Percentiles rank a stretch among this genome's conserved stretches.
Evolutionary conservation across 1,140 invertebrate genomes (phyloP).

Genomic region (Trigoniulus corallinus): DNA sequence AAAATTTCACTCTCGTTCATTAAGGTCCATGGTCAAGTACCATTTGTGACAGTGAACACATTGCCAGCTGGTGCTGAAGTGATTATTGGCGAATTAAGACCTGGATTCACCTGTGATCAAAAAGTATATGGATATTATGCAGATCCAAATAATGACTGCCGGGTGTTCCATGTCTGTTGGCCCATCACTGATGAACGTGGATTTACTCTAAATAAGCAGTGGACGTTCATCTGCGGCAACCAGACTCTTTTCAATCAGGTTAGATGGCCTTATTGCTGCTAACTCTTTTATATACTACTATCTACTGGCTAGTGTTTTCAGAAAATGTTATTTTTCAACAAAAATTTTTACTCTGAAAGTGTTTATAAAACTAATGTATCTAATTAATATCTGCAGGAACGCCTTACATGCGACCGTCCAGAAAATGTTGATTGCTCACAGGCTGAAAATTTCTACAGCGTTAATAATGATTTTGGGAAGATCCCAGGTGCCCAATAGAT

Average conservation of each 20-base stretch:
- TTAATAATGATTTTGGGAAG: constrained; percentile 10
- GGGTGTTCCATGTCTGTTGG: constrained; percentile 11
- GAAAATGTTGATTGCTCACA: constrained; percentile 20
- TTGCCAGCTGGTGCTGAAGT: constrained; percentile 18
- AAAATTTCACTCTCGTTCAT: too few relatives aligned
- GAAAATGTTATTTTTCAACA: too few relatives aligned
- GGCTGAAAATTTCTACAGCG: constrained; percentile 19
- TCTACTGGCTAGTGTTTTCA: too few relatives aligned
- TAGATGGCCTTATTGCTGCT: neutral
- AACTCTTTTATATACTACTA: too few relatives aligned
- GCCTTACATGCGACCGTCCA: constrained; percentile 19
- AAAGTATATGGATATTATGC: constrained; percentile 10
- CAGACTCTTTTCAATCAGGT: constrained; percentile 23
- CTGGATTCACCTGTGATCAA: constrained; percentile 12
- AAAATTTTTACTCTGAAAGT: neutral
- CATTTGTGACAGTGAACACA: constrained; percentile 10
- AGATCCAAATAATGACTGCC: constrained; percentile 9
- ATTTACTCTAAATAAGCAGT: constrained; percentile 10
- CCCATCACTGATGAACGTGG: constrained; percentile 9
- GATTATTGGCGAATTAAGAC: constrained; percentile 14
- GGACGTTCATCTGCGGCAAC: constrained; percentile 20
- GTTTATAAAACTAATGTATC: neutral
- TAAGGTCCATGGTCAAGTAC: neutral
- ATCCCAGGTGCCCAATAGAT: neutral
- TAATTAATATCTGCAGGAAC: constrained; percentile 5